Conservation (phyloP, 2,888 invertebrate species). For the Ectemnius continuus region DNA sequence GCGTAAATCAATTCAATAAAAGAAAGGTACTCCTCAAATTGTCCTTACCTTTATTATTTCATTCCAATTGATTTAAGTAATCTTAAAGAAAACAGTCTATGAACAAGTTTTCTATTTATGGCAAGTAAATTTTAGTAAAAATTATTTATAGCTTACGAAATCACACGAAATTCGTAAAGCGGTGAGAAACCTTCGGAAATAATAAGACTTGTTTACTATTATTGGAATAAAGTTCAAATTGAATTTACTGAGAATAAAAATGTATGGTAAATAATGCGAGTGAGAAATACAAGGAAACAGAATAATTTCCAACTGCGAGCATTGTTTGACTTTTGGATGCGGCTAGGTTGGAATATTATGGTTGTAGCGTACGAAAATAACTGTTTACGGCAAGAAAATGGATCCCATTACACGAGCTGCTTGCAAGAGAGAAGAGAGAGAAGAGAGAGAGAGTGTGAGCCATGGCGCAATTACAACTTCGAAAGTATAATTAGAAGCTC, state of each 20-base stretch:
- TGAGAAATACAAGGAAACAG: too few species aligned
- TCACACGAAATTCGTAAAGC: conserved; percentile 34
- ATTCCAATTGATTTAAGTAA: too few species aligned
- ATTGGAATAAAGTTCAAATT: too few species aligned
- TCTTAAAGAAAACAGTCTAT: too few species aligned
- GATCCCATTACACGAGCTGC: not conserved
- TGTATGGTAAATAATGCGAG: too few species aligned
- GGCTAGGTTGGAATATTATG: not conserved
- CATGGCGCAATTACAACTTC: conserved; percentile 14
- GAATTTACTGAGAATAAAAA: not conserved
- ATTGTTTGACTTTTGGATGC: not conserved
- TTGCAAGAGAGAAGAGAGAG: not conserved
- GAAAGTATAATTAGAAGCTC: conserved; percentile 9
- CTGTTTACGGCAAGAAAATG: not conserved
- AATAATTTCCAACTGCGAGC: too few species aligned
- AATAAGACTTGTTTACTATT: conserved; percentile 36
- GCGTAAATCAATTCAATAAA: too few species aligned
- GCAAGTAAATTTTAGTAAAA: too few species aligned
- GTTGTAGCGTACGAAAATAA: not conserved
- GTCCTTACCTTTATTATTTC: too few species aligned
- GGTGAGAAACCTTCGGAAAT: not conserved
- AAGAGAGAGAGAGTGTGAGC: not conserved
- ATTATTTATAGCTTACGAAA: too few species aligned
- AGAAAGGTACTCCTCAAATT: too few species aligned
- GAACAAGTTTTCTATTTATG: too few species aligned